These are phyloP conservation scores for Pedetes capensis DNA, from an alignment of 2,113 vertebrate genomes.

Conservation along the genomic window DNA sequence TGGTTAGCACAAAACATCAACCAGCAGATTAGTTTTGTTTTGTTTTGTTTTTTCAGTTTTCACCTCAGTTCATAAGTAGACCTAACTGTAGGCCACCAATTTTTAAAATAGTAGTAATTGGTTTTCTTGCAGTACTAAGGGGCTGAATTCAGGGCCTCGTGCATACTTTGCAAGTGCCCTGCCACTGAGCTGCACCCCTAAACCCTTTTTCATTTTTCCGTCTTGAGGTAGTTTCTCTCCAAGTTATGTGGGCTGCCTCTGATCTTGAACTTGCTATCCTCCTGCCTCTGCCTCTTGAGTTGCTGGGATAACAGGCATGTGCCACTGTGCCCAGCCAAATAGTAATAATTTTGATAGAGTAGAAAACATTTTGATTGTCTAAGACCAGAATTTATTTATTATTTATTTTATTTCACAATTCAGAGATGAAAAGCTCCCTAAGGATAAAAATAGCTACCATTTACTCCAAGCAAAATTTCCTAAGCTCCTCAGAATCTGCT, in stretches of 20 bases:
- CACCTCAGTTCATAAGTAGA: not conserved
- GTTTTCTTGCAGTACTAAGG: too few relatives aligned
- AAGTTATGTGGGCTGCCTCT: too few relatives aligned
- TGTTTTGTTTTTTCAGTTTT: not conserved
- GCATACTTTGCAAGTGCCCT: too few relatives aligned
- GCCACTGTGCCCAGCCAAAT: too few relatives aligned
- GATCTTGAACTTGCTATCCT: too few relatives aligned
- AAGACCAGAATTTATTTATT: not conserved
- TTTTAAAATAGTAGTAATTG: conserved; percentile 16
- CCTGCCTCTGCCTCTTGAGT: too few relatives aligned
- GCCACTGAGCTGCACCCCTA: too few relatives aligned
- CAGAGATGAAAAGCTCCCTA: not conserved
- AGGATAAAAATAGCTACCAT: not conserved
- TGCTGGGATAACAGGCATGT: too few relatives aligned
- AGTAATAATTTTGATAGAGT: not conserved
- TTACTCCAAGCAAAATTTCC: not conserved
- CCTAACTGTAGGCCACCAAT: not conserved
- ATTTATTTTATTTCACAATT: too few relatives aligned
- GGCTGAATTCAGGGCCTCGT: too few relatives aligned
- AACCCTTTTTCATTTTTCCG: too few relatives aligned
- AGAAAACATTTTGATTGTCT: not conserved
- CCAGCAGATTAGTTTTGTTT: not conserved
- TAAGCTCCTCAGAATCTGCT: not conserved
- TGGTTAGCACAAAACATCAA: not conserved
- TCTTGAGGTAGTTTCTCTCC: too few relatives aligned